These are phyloP conservation scores for Smittia sp. DNA, from an alignment of 2,888 invertebrate genomes.

Conservation along the genomic window DNA sequence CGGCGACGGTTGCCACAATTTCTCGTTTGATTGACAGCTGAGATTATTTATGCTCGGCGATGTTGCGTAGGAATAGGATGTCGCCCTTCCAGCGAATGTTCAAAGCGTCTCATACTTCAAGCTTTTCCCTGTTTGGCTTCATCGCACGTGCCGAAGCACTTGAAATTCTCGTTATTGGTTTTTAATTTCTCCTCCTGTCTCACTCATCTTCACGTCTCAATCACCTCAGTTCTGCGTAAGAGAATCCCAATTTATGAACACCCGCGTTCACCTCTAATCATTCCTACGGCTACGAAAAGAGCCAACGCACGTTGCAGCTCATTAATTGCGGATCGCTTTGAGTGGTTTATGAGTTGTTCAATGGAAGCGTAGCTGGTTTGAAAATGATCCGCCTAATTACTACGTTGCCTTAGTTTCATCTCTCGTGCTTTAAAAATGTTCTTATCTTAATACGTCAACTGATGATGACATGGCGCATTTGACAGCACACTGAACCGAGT, in stretches of 20 bases:
- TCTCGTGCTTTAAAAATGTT: too few relatives aligned
- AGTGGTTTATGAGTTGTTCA: neutral
- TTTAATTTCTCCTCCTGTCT: constrained; percentile 19
- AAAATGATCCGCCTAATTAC: too few relatives aligned
- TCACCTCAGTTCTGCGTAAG: neutral
- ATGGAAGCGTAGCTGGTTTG: too few relatives aligned
- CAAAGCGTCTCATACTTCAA: too few relatives aligned
- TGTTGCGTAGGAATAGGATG: neutral
- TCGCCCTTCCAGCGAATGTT: too few relatives aligned
- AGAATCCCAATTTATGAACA: too few relatives aligned
- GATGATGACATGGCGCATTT: too few relatives aligned
- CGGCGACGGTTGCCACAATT: neutral
- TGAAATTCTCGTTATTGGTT: constrained; percentile 35
- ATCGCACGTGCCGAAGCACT: constrained; percentile 34
- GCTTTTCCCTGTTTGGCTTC: neutral
- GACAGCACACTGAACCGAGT: neutral
- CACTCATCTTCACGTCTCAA: neutral
- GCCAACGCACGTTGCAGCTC: constrained; percentile 16
- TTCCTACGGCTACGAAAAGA: neutral
- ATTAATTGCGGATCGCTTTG: constrained; percentile 35
- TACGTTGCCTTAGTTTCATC: too few relatives aligned
- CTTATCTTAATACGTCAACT: too few relatives aligned
- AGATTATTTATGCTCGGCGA: neutral
- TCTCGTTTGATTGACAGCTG: constrained; percentile 6
- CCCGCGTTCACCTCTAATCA: too few relatives aligned